These are phyloP conservation scores for Callyntrura sp. DNA, from an alignment of 2,888 invertebrate genomes.

Conservation along the genomic window DNA sequence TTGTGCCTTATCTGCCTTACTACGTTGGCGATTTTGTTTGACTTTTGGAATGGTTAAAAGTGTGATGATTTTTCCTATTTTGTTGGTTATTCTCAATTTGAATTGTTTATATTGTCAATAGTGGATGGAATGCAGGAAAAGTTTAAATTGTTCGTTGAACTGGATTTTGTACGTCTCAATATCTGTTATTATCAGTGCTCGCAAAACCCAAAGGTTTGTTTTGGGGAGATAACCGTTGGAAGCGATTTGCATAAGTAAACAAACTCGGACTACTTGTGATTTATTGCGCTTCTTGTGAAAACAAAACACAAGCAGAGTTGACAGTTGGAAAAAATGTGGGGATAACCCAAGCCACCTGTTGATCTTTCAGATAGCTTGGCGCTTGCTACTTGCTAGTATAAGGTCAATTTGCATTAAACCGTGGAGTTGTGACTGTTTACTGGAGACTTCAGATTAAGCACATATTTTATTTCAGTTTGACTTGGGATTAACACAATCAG, in stretches of 20 bases:
- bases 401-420: not conserved
- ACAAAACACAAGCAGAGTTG: not conserved
- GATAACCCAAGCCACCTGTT: conserved; percentile 31
- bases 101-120: too few species aligned
- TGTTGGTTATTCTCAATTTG: not conserved
- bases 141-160: not conserved
- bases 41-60: not conserved
- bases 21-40: not conserved
- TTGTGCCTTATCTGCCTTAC: not conserved
- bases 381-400: too few species aligned
- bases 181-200: too few species aligned
- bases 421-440: too few species aligned
- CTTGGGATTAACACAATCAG: not conserved
- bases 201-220: too few species aligned
- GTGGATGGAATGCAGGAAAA: not conserved
- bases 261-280: not conserved
- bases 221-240: not conserved
- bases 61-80: not conserved
- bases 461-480: not conserved
- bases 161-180: too few species aligned
- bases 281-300: too few species aligned
- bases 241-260: not conserved
- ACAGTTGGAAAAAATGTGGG: not conserved
- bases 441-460: not conserved
- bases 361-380: not conserved